Evolutionary conservation across 2,797 vertebrate genomes (phyloP).

Genomic region (Phoeniculus purpureus): DNA sequence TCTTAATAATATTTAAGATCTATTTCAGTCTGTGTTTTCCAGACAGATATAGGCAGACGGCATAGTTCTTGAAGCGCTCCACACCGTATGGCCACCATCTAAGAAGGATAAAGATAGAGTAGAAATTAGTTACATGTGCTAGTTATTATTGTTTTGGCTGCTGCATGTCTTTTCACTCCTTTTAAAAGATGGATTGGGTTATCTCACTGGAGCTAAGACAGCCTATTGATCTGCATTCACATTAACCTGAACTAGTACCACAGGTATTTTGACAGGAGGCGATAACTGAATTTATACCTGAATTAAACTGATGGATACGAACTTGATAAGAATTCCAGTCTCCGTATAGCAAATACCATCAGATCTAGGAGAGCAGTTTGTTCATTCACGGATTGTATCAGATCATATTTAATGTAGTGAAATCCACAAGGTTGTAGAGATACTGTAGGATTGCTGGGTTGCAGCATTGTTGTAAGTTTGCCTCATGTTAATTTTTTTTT

Average conservation of each 20-base stretch:
- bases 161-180: neutral
- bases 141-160: neutral
- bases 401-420: conserved; percentile 22
- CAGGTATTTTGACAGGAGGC: conserved; percentile 17
- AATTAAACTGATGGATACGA: conserved; percentile 47
- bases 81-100: neutral
- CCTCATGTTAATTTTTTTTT: neutral
- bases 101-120: neutral
- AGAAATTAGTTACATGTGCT: neutral
- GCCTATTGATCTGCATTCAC: conserved; percentile 14
- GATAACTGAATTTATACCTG: conserved; percentile 42
- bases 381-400: conserved; percentile 41
- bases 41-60: neutral
- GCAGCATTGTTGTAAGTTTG: neutral
- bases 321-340: conserved; percentile 14
- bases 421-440: conserved; percentile 16
- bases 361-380: conserved; percentile 16
- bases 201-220: conserved; percentile 28
- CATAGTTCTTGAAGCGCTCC: neutral
- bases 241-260: conserved; percentile 26
- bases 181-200: neutral
- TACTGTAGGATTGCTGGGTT: neutral
- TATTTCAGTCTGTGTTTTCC: conserved; percentile 13
- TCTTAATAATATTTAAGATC: neutral
- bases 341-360: conserved; percentile 15